Evolutionary conservation across 2,113 vertebrate species (phyloP).

Genomic region (Mirza zaza): DNA sequence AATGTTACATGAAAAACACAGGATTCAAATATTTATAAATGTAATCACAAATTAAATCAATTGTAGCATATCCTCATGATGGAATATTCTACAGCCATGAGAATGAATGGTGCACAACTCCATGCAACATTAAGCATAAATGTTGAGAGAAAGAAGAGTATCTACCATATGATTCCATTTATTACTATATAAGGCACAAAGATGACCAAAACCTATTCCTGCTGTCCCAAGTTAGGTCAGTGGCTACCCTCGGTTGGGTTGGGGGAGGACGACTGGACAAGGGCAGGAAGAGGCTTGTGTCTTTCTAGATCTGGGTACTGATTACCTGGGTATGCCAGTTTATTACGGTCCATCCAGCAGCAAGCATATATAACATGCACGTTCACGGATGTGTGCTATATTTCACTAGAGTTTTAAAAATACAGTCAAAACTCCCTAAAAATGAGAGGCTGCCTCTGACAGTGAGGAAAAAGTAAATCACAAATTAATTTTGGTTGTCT

Average conservation of each 20-base stretch:
- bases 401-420: not conserved
- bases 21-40: not conserved
- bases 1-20: not conserved
- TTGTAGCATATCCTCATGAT: too few relatives aligned
- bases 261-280: rapidly evolving
- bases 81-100: not conserved
- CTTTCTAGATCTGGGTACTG: not conserved
- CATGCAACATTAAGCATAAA: not conserved
- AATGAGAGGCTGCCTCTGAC: not conserved
- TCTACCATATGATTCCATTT: not conserved
- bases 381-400: not conserved
- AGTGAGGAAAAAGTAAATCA: not conserved
- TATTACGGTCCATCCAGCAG: not conserved
- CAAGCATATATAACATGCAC: not conserved
- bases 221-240: rapidly evolving
- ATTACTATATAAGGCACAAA: not conserved
- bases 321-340: not conserved
- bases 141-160: not conserved
- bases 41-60: not conserved
- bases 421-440: not conserved
- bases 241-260: rapidly evolving
- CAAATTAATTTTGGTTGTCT: not conserved
- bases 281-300: not conserved
- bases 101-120: not conserved
- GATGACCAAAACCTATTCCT: not conserved